Percentiles rank a stretch among this genome's conserved stretches.
Evolutionary conservation across 2,113 vertebrate species (phyloP).

Genomic region (Indri indri): DNA sequence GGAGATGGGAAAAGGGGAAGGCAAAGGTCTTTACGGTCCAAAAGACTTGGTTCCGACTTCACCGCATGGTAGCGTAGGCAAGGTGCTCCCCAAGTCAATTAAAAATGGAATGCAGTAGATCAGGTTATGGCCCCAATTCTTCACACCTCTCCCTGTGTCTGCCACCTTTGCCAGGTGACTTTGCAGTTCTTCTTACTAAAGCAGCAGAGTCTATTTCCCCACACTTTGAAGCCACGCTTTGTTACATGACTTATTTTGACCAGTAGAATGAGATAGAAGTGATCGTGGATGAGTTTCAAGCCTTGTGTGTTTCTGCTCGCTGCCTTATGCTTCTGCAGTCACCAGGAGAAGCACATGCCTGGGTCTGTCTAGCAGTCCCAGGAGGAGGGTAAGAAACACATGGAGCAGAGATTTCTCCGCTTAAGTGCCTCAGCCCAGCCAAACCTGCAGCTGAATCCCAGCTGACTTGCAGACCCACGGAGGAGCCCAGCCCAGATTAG

Average conservation of each 20-base stretch:
- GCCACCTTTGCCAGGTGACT: not conserved
- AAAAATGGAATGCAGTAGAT: too few relatives aligned
- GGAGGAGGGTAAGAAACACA: not conserved
- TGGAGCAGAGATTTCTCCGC: not conserved
- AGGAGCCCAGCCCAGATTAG: not conserved
- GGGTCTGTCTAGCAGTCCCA: not conserved
- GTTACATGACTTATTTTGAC: not conserved
- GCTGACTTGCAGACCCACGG: too few relatives aligned
- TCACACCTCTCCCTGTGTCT: not conserved
- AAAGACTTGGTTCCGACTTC: not conserved
- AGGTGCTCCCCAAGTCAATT: not conserved
- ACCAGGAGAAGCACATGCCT: not conserved
- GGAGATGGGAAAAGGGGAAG: not conserved
- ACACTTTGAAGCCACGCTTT: not conserved
- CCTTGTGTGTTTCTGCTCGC: not conserved
- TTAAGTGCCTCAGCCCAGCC: not conserved
- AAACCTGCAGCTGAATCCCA: not conserved
- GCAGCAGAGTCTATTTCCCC: not conserved
- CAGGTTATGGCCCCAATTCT: not conserved
- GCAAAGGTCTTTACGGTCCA: not conserved
- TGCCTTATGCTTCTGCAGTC: not conserved
- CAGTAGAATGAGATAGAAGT: not conserved
- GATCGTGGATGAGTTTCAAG: not conserved
- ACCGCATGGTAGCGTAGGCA: fast-evolving
- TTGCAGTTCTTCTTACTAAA: not conserved